These are phyloP conservation scores for Fragariocoptes setiger DNA, from an alignment of 1,140 invertebrate species.

Conservation along the genomic window DNA sequence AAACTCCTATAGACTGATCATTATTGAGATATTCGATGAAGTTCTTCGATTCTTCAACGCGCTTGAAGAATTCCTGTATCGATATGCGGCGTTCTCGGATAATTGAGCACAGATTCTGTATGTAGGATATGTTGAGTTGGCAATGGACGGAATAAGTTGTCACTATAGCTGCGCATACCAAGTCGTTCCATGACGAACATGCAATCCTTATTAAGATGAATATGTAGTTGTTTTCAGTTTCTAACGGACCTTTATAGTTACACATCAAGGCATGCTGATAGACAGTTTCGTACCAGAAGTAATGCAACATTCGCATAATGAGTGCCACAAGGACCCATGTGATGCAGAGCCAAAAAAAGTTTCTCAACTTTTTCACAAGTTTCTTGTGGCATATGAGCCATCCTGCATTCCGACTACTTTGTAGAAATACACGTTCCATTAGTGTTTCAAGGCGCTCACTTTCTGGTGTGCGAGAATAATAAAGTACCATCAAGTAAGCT, in stretches of 20 bases:
- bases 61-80: conserved; percentile 9
- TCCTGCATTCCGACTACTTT: conserved; percentile 1
- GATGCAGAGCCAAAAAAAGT: conserved; percentile 4
- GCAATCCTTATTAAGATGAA: background rate
- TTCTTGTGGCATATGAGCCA: conserved; percentile 2
- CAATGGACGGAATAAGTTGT: conserved; percentile 10
- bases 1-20: conserved; percentile 8
- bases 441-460: conserved; percentile 9
- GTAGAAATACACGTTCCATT: conserved; percentile 8
- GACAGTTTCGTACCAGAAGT: background rate
- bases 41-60: conserved; percentile 8
- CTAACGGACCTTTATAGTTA: background rate
- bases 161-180: conserved; percentile 9
- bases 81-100: conserved; percentile 8
- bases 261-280: background rate
- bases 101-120: conserved; percentile 5
- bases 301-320: conserved; percentile 4
- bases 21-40: conserved; percentile 10
- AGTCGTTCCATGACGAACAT: conserved; percentile 5
- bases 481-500: conserved; percentile 6
- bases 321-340: conserved; percentile 5
- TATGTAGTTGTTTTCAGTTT: background rate
- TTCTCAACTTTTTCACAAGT: conserved; percentile 3
- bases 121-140: conserved; percentile 9
- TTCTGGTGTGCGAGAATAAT: conserved; percentile 8